Base-by-base conservation (phyloP, 2,888 invertebrate species). In the Habrosyne pyritoides region DNA sequence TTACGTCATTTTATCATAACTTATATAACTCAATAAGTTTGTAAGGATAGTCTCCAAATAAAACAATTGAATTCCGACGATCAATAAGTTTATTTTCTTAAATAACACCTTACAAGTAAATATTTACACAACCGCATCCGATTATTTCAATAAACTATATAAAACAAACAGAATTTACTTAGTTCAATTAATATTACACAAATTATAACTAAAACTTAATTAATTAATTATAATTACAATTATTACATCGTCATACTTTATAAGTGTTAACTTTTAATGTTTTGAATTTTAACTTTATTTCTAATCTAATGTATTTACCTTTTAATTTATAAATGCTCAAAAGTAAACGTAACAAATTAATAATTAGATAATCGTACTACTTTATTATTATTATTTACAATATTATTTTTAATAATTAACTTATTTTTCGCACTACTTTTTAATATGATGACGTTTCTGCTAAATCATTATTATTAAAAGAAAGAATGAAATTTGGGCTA, bases 1-100 rank as follows among this genome's bases (percentile, higher is more conserved):
- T n/a, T n/a, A n/a, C n/a, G n/a, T n/a, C n/a, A n/a, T n/a, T n/a
- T n/a, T n/a, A n/a, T n/a, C n/a, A n/a, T n/a, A n/a, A n/a, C n/a
- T n/a, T n/a, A n/a, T n/a, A n/a, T n/a, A n/a, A n/a, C n/a, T n/a
- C n/a, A n/a, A n/a, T n/a, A n/a, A n/a, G n/a, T n/a, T n/a, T n/a
- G n/a, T n/a, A n/a, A n/a, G n/a, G n/a, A n/a, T n/a, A n/a, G n/a
- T n/a, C n/a, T 22, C 26, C 21, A 64, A 70, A 68, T 61, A 61
- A 66, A 75, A 78, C 67, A 57, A 65, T 42, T 53, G 55, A 52
- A 21, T 63, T 64, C 59, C 60, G 82, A 87, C 83, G 84, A 80
- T 84, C 84, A 84, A 82, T 87, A 81, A 81, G 73, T 89, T 87
- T 89, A 86, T 84, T 84, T 72, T 64, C 83, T 88, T 88, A 86